Conservation (phyloP, 1,140 invertebrate genomes). For the Drosophila triauraria region DNA sequence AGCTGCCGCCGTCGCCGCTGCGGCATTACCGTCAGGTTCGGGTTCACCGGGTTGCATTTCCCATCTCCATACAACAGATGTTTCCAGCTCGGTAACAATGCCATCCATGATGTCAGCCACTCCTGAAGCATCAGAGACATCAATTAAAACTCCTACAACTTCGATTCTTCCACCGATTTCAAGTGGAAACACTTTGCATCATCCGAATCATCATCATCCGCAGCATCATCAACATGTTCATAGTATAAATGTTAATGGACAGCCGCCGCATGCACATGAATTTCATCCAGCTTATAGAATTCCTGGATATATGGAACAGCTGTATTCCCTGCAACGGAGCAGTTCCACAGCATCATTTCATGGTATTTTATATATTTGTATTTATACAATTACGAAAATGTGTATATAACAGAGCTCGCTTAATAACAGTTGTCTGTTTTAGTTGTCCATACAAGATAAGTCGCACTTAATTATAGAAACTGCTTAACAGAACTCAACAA, state of each 20-base stretch:
- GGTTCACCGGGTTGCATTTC: conserved; percentile 23
- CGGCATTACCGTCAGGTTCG: conserved; percentile 60
- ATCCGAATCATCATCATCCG: conserved; percentile 43
- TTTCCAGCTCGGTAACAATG: conserved; percentile 55
- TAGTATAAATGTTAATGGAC: conserved; percentile 40
- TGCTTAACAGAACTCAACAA: no score
- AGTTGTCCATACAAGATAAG: no score
- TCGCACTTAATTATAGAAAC: no score
- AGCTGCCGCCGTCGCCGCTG: conserved; percentile 84
- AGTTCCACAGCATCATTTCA: conserved; percentile 86
- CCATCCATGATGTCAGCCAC: conserved; percentile 23
- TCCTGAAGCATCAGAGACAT: conserved; percentile 29
- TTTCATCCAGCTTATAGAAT: conserved; percentile 88
- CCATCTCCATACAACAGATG: conserved; percentile 48
- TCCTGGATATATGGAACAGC: conserved; percentile 89
- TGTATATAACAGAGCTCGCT: neutral
- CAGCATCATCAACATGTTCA: conserved; percentile 54
- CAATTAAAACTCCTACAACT: conserved; percentile 11
- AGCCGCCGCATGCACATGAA: conserved; percentile 79
- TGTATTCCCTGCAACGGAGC: conserved; percentile 88
- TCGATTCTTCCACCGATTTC: conserved; percentile 18
- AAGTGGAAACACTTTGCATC: conserved; percentile 30
- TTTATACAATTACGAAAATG: neutral
- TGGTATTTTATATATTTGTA: conserved; percentile 76
- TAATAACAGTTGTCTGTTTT: no score